Evolutionary conservation across 2,888 invertebrate species (phyloP), one percentile per base, ranked within the genome.

Genomic region (Bombylius major): DNA sequence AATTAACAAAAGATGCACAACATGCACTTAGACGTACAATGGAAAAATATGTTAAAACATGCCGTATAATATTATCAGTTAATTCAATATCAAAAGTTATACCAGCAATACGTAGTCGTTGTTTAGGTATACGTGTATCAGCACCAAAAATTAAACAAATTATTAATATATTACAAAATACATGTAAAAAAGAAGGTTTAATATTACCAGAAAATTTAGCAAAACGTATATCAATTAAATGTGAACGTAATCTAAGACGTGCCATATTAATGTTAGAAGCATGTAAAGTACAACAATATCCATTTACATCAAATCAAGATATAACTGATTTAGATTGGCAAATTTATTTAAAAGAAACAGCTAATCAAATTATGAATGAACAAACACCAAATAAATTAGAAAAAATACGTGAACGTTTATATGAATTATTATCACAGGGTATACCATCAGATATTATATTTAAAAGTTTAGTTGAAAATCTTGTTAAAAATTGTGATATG

Each of bases 1-100:
- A 87, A 59, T 77, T 99, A 47, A 90, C 94, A 0, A 94, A 91
- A 73, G 98, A 99, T 76, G 99, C 99, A 0, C 99, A 99, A 70
- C 97, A 99, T 73, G 98, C 97, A 0, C 76, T 99, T 52, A 84
- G 99, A 63, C 82, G 99, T 50, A 99, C 99, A 0, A 99, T 99
- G 99, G 99, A 99, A 74, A 99, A 99, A 71, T 99, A 99, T 73
- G 88, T 95, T 56, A 79, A 88, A 14, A 95, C 94, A 4, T 99
- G 98, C 70, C 83, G 98, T 14, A 78, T 98, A 5, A 93, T 99
- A 65, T 79, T 99, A 0, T 91, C 93, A 65, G 91, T 95, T 2
- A 94, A 94, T 69, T 95, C 96, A 0, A 92, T 91, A 42, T 96
- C 96, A 5, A 83, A 92, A 66, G 93, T 98, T 1, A 93, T 97